Percentiles rank a stretch among this genome's conserved stretches.
Evolutionary conservation across 2,888 invertebrate genomes (phyloP).

Genomic region (Scotopteryx bipunctaria): DNA sequence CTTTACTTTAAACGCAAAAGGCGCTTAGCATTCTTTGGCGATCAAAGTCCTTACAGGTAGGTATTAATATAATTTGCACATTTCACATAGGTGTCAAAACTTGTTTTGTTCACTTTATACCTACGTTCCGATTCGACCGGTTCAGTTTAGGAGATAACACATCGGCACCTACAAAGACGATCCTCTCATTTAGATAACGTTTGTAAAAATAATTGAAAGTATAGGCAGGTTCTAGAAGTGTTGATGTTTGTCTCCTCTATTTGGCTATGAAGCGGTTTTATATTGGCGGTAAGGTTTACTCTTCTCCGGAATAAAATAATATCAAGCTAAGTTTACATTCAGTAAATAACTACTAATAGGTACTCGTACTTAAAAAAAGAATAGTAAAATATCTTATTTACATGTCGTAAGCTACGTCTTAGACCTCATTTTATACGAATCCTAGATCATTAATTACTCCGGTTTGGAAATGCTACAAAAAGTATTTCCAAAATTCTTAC

Average conservation of each 20-base stretch:
- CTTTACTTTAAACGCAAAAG: constrained; percentile 9
- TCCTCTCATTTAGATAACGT: constrained; percentile 16
- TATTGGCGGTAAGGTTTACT: no score
- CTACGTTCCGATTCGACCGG: constrained; percentile 16
- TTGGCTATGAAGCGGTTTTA: no score
- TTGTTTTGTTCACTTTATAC: constrained; percentile 10
- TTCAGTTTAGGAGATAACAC: constrained; percentile 5
- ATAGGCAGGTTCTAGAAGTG: background rate
- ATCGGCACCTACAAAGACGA: constrained; percentile 1
- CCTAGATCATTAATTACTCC: no score
- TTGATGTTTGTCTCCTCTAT: background rate
- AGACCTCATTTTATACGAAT: no score
- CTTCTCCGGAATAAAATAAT: no score
- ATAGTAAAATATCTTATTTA: no score
- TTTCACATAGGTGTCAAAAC: constrained; percentile 30
- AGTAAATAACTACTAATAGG: no score
- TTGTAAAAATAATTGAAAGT: background rate
- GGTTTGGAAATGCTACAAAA: no score
- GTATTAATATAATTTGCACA: constrained; percentile 25
- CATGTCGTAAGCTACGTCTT: no score
- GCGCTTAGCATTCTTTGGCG: constrained; percentile 22
- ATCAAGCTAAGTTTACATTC: no score
- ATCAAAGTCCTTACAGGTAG: constrained; percentile 19
- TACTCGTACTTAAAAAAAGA: no score
- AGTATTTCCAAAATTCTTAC: no score